Evolutionary conservation across 2,113 vertebrate genomes (phyloP).

Genomic region (Struthidea cinerea): DNA sequence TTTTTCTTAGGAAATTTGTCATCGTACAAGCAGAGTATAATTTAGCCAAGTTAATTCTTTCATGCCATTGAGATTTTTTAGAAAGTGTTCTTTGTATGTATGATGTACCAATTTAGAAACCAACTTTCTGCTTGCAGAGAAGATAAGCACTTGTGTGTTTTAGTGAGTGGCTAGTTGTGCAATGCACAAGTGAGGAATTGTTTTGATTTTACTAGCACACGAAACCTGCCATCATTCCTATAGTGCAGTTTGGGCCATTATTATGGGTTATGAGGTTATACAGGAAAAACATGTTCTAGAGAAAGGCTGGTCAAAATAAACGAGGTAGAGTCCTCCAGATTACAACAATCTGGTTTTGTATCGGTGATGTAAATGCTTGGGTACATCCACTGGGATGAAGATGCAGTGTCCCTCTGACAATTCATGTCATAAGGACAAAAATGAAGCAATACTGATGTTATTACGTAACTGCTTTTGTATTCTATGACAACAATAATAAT

Average conservation of each 20-base stretch:
- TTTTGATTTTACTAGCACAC: slow-evolving; percentile 43
- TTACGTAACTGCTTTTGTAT: slow-evolving; percentile 15
- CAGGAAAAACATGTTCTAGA: slow-evolving; percentile 72
- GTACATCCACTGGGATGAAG: slow-evolving; percentile 46
- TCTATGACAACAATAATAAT: slow-evolving; percentile 22
- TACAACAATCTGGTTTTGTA: slow-evolving; percentile 34
- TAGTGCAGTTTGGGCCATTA: slow-evolving; percentile 62
- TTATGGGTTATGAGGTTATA: slow-evolving; percentile 64
- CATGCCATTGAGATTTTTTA: neutral
- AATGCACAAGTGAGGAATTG: slow-evolving; percentile 42
- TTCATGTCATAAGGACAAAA: slow-evolving; percentile 40
- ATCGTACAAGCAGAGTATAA: neutral
- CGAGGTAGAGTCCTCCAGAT: neutral
- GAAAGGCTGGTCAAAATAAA: slow-evolving; percentile 53
- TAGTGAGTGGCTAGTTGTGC: slow-evolving; percentile 3
- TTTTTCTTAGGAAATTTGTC: neutral
- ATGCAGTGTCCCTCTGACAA: slow-evolving; percentile 30
- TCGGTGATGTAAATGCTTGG: slow-evolving; percentile 46
- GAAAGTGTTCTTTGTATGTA: neutral
- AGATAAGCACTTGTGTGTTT: neutral
- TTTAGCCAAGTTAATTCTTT: neutral
- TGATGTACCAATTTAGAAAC: neutral
- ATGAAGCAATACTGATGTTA: slow-evolving; percentile 43
- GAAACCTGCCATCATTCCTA: slow-evolving; percentile 51
- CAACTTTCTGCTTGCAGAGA: neutral